Evolutionary conservation across 2,797 vertebrate species (phyloP).

Genomic region (Etheostoma perlongum): DNA sequence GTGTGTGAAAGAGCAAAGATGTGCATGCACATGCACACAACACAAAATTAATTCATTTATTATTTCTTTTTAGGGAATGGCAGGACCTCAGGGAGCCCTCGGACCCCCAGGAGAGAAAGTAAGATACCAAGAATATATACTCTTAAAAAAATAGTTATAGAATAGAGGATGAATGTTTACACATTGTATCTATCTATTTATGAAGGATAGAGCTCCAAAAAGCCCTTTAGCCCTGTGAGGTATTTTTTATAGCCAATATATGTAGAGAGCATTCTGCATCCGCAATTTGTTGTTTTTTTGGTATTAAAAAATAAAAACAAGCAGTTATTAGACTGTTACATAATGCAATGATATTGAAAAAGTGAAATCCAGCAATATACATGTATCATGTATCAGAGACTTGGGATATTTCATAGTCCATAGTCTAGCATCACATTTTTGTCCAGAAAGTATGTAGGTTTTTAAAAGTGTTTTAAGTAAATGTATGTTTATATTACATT

Average conservation of each 20-base stretch:
- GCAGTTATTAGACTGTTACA: neutral
- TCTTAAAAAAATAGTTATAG: neutral
- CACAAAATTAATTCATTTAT: neutral
- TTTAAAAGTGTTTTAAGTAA: too few relatives aligned
- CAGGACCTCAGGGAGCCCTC: slow-evolving; percentile 90
- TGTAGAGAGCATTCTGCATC: neutral
- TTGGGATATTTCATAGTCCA: too few relatives aligned
- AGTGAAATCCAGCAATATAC: neutral
- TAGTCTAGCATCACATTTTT: too few relatives aligned
- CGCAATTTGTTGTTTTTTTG: neutral
- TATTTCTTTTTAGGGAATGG: slow-evolving; percentile 84
- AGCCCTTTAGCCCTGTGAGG: neutral
- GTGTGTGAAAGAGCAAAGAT: neutral
- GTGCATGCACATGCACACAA: neutral
- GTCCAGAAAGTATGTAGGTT: too few relatives aligned
- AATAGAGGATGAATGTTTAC: too few relatives aligned
- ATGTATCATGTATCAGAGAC: neutral
- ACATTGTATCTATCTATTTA: too few relatives aligned
- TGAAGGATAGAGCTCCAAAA: neutral
- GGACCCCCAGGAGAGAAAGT: slow-evolving; percentile 94
- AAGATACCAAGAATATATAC: slow-evolving; percentile 37
- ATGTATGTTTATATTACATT: too few relatives aligned
- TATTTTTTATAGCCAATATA: neutral
- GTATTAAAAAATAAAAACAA: neutral
- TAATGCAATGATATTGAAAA: neutral